Conservation (phyloP, 2,888 invertebrate genomes). For the Cybosia mesomella region DNA sequence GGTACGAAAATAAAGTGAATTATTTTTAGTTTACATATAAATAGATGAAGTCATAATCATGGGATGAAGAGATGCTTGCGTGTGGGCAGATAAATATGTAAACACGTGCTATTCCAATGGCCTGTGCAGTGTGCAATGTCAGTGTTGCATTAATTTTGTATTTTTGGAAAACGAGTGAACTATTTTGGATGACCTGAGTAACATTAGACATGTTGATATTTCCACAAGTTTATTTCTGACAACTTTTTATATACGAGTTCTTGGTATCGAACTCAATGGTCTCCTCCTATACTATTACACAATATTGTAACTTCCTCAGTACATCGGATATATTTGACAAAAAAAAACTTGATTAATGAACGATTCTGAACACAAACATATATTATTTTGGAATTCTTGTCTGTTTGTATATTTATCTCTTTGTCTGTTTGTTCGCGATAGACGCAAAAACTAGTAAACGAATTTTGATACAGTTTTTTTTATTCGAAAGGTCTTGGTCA, state of each 20-base stretch:
- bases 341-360: no score
- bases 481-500: no score
- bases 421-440: no score
- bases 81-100: slow-evolving; percentile 37
- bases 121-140: slow-evolving; percentile 39
- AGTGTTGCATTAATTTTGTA: slow-evolving; percentile 41
- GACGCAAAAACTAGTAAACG: no score
- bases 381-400: no score
- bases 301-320: no score
- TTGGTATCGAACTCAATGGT: neutral
- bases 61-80: slow-evolving; percentile 27
- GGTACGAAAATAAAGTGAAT: neutral
- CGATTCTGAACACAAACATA: no score
- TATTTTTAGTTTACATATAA: slow-evolving; percentile 34
- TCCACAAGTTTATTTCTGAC: neutral
- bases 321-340: no score
- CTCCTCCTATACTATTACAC: no score
- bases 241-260: neutral
- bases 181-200: neutral
- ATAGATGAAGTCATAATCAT: slow-evolving; percentile 34
- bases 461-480: no score
- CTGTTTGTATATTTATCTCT: no score
- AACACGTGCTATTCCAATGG: slow-evolving; percentile 35
- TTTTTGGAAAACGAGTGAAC: slow-evolving; percentile 10
- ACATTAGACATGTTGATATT: neutral